Base-by-base conservation (phyloP, 2,113 vertebrate species). In the Oryzias javanicus region DNA sequence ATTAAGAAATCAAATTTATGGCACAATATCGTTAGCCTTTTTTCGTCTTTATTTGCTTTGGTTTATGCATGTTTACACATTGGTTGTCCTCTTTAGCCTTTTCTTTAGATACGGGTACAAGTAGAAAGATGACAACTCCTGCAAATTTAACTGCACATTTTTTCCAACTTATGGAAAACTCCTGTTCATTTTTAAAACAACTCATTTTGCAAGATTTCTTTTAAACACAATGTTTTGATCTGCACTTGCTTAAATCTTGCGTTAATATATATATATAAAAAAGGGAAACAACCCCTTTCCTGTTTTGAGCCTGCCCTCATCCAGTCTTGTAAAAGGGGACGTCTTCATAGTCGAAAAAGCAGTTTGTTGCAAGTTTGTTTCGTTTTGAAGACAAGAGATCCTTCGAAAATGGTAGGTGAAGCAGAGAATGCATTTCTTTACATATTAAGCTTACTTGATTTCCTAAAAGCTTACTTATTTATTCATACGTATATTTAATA, bases 351-450 rank as follows among this genome's bases (percentile, higher is more conserved):
- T 67, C 14, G 67, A 44, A 76, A 27, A 14, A 69, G 61, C 16
- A 64, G 49, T 68, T 80, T 79, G 67, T 73, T 62, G 51, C 64
- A 61, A 66, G 63, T 46, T 51, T 60, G 63, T 72, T 58, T 70
- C 64, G 42, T 7, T 25, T 48, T n/a, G 29, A 66, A 64, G 53
- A 67, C 58, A 57, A 29, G 58, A 40, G 60, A 75, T 27, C 46
- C 50, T 60, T 53, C 56, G 19, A 85, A 22, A 79, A 90, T 90
- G 89, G 88, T 90, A 84, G 72, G 89, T 71, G 24, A 75, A 63
- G 59, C 60, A 67, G 60, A 67, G 62, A 3, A 35, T 35, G 35
- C 35, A 13, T 64, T 4, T 5, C 58, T 47, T 58, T 65, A 24
- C 22, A 20, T 4, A 35, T 58, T 20, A 76, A 51, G 54, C 67